Percentiles rank a stretch among this genome's conserved stretches.
phyloP scores from a whole-genome alignment of 35 echinoderm and acorn worm genomes.

The Nesometra sesokonis region DNA sequence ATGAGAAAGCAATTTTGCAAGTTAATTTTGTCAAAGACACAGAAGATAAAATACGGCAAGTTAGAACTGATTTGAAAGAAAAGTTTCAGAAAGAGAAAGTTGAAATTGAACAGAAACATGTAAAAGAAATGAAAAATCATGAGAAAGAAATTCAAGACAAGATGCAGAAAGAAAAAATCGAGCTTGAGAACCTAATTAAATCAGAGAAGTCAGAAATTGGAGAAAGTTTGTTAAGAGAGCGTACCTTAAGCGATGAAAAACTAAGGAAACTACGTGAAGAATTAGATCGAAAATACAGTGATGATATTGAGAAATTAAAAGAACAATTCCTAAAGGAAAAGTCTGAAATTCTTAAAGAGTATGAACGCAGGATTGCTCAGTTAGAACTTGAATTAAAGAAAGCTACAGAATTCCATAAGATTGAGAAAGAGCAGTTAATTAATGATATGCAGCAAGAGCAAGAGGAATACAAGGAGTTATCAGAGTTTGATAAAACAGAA shows the following conservation, averaged over 20 bases:
- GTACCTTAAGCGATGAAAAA: constrained; percentile 33
- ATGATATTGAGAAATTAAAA: constrained; percentile 47
- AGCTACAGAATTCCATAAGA: constrained; percentile 25
- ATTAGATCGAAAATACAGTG: constrained; percentile 28
- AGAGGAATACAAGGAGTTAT: constrained; percentile 46
- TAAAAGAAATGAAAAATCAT: constrained; percentile 15
- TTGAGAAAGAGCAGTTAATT: constrained; percentile 45
- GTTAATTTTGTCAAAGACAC: neutral
- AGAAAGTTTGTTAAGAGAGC: constrained; percentile 38
- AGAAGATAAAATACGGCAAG: neutral
- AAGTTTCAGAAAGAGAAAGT: constrained; percentile 54
- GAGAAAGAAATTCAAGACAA: constrained; percentile 12
- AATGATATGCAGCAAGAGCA: constrained; percentile 49
- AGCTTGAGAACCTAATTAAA: constrained; percentile 24
- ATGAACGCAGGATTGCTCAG: neutral
- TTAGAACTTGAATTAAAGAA: neutral
- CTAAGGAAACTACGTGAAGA: constrained; percentile 19
- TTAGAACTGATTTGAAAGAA: constrained; percentile 32
- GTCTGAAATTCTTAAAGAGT: constrained; percentile 1
- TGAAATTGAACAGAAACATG: constrained; percentile 27
- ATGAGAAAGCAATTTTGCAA: constrained; percentile 8
- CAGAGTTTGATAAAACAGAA: constrained; percentile 74
- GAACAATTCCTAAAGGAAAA: constrained; percentile 63
- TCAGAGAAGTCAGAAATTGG: constrained; percentile 40
- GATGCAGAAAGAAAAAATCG: constrained; percentile 24